These are phyloP conservation scores for Torymus texanus DNA, from an alignment of 2,888 invertebrate genomes.

Conservation along the genomic window DNA sequence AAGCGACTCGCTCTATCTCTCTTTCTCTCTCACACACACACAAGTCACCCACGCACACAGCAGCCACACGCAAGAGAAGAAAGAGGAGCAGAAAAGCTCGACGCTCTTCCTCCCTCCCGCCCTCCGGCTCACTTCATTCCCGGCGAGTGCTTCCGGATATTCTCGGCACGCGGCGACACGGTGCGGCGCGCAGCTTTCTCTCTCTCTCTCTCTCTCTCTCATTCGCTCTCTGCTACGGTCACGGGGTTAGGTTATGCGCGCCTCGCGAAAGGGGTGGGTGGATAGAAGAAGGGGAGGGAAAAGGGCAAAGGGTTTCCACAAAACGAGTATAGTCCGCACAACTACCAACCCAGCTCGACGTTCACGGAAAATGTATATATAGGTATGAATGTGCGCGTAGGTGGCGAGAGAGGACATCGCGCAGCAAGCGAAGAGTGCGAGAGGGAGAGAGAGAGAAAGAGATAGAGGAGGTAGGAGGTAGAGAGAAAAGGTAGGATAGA, in stretches of 20 bases:
- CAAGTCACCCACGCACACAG: too few species aligned
- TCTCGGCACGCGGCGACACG: conserved; percentile 67
- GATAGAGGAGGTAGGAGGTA: conserved; percentile 51
- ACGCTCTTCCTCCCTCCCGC: neutral
- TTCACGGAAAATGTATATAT: neutral
- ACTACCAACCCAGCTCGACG: too few species aligned
- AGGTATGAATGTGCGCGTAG: neutral
- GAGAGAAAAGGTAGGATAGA: conserved; percentile 30
- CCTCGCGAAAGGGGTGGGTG: conserved; percentile 13
- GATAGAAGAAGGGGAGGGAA: conserved; percentile 1
- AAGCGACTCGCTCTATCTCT: conserved; percentile 1
- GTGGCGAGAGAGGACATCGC: neutral
- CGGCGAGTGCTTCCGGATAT: conserved; percentile 70
- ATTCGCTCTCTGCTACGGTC: conserved; percentile 57
- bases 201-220: too few species aligned
- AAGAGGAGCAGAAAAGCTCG: conserved; percentile 29
- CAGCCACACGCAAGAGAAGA: neutral
- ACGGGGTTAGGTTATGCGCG: conserved; percentile 64
- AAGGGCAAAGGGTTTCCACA: conserved; percentile 57
- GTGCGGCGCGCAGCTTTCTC: conserved; percentile 33
- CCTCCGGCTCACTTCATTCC: conserved; percentile 69
- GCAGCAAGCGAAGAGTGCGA: conserved; percentile 18
- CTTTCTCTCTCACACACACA: conserved; percentile 28
- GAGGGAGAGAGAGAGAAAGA: conserved; percentile 54
- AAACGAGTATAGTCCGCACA: neutral